Evolutionary conservation across 2,797 vertebrate species (phyloP).

Genomic region (Amblyopsis hoosieri): DNA sequence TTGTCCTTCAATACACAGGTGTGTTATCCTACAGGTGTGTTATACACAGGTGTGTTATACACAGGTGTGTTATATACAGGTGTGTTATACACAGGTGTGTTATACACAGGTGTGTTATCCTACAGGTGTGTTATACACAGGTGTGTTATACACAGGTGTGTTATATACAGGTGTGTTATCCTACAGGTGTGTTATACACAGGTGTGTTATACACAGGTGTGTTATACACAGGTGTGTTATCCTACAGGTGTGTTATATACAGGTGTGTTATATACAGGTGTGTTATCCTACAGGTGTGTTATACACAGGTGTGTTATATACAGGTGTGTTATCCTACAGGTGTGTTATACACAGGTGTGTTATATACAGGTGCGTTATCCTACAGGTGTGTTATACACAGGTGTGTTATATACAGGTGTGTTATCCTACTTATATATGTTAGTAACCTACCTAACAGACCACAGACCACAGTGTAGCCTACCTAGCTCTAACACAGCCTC

Average conservation of each 20-base stretch:
- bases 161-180: constrained; percentile 86
- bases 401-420: no score
- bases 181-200: background rate
- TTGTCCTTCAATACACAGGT: constrained; percentile 96
- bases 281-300: background rate
- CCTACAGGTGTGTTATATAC: background rate
- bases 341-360: background rate
- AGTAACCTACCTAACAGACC: constrained; percentile 72
- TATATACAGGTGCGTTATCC: no score
- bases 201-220: no score
- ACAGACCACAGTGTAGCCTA: constrained; percentile 64
- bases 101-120: constrained; percentile 85
- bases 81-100: constrained; percentile 63
- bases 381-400: no score
- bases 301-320: constrained; percentile 69
- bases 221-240: constrained; percentile 87
- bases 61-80: constrained; percentile 81
- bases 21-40: constrained; percentile 8
- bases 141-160: no score
- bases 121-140: background rate
- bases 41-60: background rate
- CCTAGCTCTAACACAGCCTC: constrained; percentile 58
- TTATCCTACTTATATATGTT: constrained; percentile 49
- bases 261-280: constrained; percentile 84
- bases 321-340: constrained; percentile 74